Conservation (phyloP, 2,888 invertebrate species). For the Stenurella melanura region DNA sequence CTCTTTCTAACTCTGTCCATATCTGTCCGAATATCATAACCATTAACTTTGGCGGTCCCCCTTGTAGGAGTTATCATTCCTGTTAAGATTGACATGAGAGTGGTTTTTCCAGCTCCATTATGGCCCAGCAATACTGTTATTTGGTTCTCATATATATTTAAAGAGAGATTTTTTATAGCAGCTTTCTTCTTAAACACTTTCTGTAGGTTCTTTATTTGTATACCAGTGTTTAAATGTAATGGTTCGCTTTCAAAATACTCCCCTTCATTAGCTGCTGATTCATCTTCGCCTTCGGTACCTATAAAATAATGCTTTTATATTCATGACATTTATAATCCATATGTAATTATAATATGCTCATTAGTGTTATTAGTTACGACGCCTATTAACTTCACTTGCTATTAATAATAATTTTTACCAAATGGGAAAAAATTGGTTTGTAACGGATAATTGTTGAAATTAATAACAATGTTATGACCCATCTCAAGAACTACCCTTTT, state of each 20-base stretch:
- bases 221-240: constrained; percentile 73
- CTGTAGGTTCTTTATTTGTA: constrained; percentile 76
- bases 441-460: too few relatives aligned
- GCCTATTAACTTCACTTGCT: too few relatives aligned
- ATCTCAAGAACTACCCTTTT: too few relatives aligned
- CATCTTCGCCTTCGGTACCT: constrained; percentile 72
- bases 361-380: too few relatives aligned
- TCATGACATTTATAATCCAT: too few relatives aligned
- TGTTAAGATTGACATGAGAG: constrained; percentile 94
- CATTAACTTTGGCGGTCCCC: constrained; percentile 83
- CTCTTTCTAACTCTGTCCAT: constrained; percentile 80
- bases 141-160: constrained; percentile 92
- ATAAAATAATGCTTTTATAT: constrained; percentile 57
- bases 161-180: constrained; percentile 82
- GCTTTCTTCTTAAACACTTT: constrained; percentile 77
- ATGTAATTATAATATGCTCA: too few relatives aligned
- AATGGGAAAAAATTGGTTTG: too few relatives aligned
- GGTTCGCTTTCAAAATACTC: constrained; percentile 76
- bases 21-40: constrained; percentile 81
- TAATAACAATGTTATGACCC: too few relatives aligned
- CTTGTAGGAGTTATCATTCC: constrained; percentile 81
- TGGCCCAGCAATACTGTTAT: constrained; percentile 86
- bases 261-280: constrained; percentile 72
- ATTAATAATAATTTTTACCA: too few relatives aligned
- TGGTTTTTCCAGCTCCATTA: constrained; percentile 95